Evolutionary conservation across 2,888 invertebrate genomes (phyloP), one percentile per base, ranked within the genome.

Genomic region (Drosophila greeni): DNA sequence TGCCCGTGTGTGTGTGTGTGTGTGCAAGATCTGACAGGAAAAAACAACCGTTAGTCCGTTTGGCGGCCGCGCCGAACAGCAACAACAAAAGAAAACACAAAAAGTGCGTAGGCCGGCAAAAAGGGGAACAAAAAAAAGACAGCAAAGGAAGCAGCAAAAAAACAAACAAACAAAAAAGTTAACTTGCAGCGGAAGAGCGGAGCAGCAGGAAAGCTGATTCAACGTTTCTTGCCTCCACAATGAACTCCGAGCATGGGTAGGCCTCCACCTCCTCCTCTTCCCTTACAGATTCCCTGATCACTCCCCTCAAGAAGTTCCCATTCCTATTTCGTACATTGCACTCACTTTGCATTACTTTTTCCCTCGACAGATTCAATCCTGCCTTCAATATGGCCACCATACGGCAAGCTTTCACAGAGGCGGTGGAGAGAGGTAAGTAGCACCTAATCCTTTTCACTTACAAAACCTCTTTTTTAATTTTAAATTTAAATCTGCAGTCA

Each of bases 341-440:
- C 23, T 20, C 11, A 18, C n/a, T n/a, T n/a, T 14, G 6, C 11
- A 47, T 16, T 45, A 3, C 23, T 16, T 26, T 24, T n/a, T 4
- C 18, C 20, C n/a, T n/a, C 43, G 6, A 69, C 91, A 95, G 95
- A 92, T 95, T 95, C 90, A 95, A 95, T 92, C 95, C 95, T 89
- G 94, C 95, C 86, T 95, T 96, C 91, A 95, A 96, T 89, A 95
- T 96, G 92, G 95, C 95, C 89, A 95, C 96, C 85, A 96, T 97
- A 90, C 95, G 95, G 87, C 96, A 97, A 92, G 96, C 95, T 86
- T 94, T 97, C 91, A 96, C 95, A 91, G 96, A 96, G 91, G 96
- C 96, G 75, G 96, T 96, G 76, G 96, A 96, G 90, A 92, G 96
- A 94, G 96, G 96, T 96, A 86, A 83, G 85, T 75, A 8, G 37